Conservation (phyloP, 2,888 invertebrate species). For the Metalampra italica region DNA sequence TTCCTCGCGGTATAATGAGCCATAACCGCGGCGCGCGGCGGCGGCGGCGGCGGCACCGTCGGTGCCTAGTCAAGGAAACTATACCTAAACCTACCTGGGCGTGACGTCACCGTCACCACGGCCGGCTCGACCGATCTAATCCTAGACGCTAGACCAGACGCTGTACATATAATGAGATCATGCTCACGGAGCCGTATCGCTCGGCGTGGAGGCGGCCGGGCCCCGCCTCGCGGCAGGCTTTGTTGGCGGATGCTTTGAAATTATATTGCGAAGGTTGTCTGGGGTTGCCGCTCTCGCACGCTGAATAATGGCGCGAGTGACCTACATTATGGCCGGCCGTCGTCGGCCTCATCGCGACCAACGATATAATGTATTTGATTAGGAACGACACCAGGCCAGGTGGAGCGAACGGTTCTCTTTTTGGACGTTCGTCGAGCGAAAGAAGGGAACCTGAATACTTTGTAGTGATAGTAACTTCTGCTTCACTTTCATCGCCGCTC, state of each 20-base stretch:
- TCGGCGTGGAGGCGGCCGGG: not conserved
- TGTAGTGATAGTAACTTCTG: too few relatives aligned
- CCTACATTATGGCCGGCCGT: not conserved
- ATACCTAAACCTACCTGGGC: not conserved
- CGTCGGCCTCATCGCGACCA: too few relatives aligned
- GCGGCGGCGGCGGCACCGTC: not conserved
- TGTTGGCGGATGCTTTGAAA: not conserved
- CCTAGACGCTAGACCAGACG: slow-evolving; percentile 2
- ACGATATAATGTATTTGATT: too few relatives aligned
- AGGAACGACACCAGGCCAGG: too few relatives aligned
- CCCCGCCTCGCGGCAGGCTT: not conserved
- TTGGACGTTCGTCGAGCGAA: too few relatives aligned
- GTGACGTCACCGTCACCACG: not conserved
- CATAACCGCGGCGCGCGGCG: slow-evolving; percentile 10
- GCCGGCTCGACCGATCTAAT: not conserved
- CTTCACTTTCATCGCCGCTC: too few relatives aligned
- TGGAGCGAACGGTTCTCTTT: too few relatives aligned
- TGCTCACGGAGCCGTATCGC: not conserved
- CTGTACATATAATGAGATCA: too few relatives aligned
- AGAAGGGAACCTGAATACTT: too few relatives aligned
- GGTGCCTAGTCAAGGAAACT: not conserved
- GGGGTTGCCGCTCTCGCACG: not conserved
- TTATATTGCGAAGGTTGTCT: not conserved
- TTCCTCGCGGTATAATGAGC: slow-evolving; percentile 29
- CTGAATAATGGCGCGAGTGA: not conserved